Base-by-base conservation (phyloP, 2,113 vertebrate species). In the Nicator chloris region DNA sequence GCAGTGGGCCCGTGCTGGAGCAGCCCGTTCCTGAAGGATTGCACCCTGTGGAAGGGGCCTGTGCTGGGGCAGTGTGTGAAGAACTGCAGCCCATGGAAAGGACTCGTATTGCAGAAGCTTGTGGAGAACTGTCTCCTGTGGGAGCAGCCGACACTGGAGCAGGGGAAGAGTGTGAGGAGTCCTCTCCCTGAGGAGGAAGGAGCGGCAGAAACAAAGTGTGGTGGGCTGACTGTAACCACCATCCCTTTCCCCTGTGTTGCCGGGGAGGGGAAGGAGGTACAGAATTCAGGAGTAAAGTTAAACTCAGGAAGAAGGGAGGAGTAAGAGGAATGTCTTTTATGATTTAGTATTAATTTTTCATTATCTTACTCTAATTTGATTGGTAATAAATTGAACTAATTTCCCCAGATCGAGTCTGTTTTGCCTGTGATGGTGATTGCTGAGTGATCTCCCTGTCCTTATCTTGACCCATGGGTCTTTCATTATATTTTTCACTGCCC, bases 191-290 rank as follows among this genome's bases (percentile, higher is more conserved):
- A 45, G 16, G 61, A 75, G 23, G 53, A 39, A 40, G 60, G 51
- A 51, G 13, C 0, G 0, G 35, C 50, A 65, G 44, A 50, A 64
- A 22, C 10, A 4, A 39, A 0, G 0, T 11, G 13, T 33, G 42
- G 8, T 57, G 59, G 54, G 23, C 23, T 73, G 77, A 21, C 28
- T 51, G 22, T 23, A 44, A 24, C 35, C 10, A 26, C 15, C 7
- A 33, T 37, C 11, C 42, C 33, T 42, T 57, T 12, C 31, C 13
- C 8, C 15, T 19, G 14, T 57, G 31, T 37, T 37, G 12, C 59
- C 65, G 51, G 28, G 21, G 12, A 72, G 28, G 42, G 37, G 8
- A 80, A 33, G 18, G 27, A 81, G 22, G 22, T 33, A 28, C 37
- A 44, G 61, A 68, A 68, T 35, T n/a, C 54, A 47, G n/a, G 14